A percentile compares a stretch with the other conserved stretches of the same genome.
Evolutionary conservation across 2,113 vertebrate genomes (phyloP).

Genomic region (Diadophis punctatus): DNA sequence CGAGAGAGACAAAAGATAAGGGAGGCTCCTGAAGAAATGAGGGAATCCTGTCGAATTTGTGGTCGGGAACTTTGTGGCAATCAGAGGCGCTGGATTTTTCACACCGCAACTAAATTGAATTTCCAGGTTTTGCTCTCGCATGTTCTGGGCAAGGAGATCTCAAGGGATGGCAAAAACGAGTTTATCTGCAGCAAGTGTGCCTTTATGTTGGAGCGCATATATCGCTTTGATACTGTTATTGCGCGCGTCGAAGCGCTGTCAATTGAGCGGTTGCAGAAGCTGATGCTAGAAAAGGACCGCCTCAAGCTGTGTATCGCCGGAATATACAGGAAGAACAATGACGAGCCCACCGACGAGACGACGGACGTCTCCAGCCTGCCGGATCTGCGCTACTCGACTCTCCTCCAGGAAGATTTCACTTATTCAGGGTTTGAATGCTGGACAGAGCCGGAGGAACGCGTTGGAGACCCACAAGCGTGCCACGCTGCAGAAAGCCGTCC

Average conservation of each 20-base stretch:
- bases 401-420: slow-evolving; percentile 87
- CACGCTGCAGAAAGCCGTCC: slow-evolving; percentile 68
- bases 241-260: slow-evolving; percentile 94
- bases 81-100: slow-evolving; percentile 98
- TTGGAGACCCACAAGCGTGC: slow-evolving; percentile 72
- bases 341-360: slow-evolving; percentile 54
- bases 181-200: slow-evolving; percentile 95
- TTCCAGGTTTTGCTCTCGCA: slow-evolving; percentile 92
- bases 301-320: slow-evolving; percentile 85
- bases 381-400: slow-evolving; percentile 74
- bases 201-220: slow-evolving; percentile 96
- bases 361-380: slow-evolving; percentile 75
- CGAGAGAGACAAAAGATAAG: accelerated
- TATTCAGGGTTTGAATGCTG: slow-evolving; percentile 89
- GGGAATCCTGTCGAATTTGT: slow-evolving; percentile 91
- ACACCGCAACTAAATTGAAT: slow-evolving; percentile 85
- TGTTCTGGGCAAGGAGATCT: slow-evolving; percentile 82
- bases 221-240: slow-evolving; percentile 92
- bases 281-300: slow-evolving; percentile 88
- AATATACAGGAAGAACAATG: slow-evolving; percentile 84
- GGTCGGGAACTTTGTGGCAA: slow-evolving; percentile 90
- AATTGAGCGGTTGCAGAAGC: slow-evolving; percentile 86
- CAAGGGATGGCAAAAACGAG: slow-evolving; percentile 87
- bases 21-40: slow-evolving; percentile 63
- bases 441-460: slow-evolving; percentile 80